Conservation (phyloP, 2,113 vertebrate species). For the Ellobius talpinus region DNA sequence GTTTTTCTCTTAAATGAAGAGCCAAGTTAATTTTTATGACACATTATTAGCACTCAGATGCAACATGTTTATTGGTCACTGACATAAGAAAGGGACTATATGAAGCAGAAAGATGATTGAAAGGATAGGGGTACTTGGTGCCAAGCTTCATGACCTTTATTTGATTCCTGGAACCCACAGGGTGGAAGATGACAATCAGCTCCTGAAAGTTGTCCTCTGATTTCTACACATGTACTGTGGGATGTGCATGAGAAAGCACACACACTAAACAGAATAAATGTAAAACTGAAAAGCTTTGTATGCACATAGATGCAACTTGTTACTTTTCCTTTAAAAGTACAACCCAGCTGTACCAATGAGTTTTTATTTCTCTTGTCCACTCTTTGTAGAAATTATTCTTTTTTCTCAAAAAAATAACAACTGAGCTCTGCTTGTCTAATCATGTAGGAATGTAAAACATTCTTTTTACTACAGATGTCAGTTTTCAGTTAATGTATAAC, state of each 20-base stretch:
- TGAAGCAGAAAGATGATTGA: not conserved
- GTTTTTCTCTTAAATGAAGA: not conserved
- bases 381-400: not conserved
- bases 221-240: not conserved
- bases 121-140: not conserved
- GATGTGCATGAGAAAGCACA: not conserved
- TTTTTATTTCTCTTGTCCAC: not conserved
- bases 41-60: not conserved
- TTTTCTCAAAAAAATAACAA: not conserved
- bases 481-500: constrained; percentile 52
- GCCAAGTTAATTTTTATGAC: not conserved
- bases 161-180: not conserved
- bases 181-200: no score
- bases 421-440: not conserved
- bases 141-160: not conserved
- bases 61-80: not conserved
- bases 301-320: not conserved
- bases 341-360: not conserved
- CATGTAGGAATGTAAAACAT: not conserved
- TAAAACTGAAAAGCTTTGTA: not conserved
- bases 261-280: not conserved
- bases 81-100: not conserved
- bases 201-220: not conserved
- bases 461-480: not conserved
- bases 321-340: not conserved